Evolutionary conservation across 2,797 vertebrate species (phyloP).

Genomic region (Tachyglossus aculeatus): DNA sequence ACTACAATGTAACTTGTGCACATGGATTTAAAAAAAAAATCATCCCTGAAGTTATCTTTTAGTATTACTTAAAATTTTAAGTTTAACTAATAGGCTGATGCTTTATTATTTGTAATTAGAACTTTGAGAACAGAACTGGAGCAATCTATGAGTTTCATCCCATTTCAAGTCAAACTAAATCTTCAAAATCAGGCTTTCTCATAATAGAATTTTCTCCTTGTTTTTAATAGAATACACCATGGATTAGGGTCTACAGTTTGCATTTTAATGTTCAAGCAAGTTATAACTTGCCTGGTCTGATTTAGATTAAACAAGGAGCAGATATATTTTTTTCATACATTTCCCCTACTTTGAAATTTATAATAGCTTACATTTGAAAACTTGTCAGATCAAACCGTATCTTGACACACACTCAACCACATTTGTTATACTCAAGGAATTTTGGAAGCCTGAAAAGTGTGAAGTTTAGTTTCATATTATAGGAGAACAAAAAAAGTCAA

Average conservation of each 20-base stretch:
- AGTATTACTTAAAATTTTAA: constrained; percentile 48
- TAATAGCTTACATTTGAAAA: not conserved
- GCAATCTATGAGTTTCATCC: not conserved
- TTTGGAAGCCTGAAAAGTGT: not conserved
- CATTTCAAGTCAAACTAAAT: constrained; percentile 19
- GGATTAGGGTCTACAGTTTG: not conserved
- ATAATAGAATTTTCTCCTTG: not conserved
- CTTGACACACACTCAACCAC: not conserved
- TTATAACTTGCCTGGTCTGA: not conserved
- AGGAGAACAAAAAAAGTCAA: not conserved
- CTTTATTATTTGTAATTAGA: constrained; percentile 12
- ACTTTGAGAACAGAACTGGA: not conserved
- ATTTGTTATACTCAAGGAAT: not conserved
- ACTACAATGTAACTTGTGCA: constrained; percentile 48
- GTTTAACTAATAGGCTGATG: not conserved
- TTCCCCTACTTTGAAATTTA: not conserved
- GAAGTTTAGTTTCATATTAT: not conserved
- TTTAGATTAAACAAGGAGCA: not conserved
- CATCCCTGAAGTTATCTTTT: constrained; percentile 42
- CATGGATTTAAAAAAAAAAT: constrained; percentile 40
- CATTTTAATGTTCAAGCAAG: not conserved
- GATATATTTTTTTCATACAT: rapidly evolving
- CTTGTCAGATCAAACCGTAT: not conserved
- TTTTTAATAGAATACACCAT: not conserved
- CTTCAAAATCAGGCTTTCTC: not conserved